Evolutionary conservation across 2,113 vertebrate genomes (phyloP).

Genomic region (Malaclemys terrapin): DNA sequence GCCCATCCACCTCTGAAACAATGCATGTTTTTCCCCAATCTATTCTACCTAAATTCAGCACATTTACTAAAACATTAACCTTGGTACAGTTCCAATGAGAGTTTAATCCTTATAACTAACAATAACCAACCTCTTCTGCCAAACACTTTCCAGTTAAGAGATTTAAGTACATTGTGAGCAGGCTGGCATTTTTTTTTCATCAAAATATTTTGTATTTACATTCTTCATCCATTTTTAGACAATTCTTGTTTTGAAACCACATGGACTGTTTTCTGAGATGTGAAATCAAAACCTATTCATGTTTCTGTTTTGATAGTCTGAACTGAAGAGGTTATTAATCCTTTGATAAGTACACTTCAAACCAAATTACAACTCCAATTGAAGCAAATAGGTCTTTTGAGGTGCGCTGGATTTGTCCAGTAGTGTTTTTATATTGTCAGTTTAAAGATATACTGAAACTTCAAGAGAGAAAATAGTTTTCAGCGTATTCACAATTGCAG

Average conservation of each 20-base stretch:
- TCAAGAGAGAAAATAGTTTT: neutral
- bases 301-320: neutral
- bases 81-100: neutral
- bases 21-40: neutral
- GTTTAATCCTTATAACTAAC: neutral
- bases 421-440: neutral
- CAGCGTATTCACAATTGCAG: rapidly evolving
- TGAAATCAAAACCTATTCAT: neutral
- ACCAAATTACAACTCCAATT: neutral
- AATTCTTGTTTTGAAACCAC: neutral
- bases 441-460: neutral
- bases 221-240: neutral
- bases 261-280: neutral
- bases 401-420: neutral
- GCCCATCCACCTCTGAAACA: neutral
- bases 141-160: neutral
- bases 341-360: neutral
- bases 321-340: neutral
- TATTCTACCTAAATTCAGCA: neutral
- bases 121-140: neutral
- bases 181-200: rapidly evolving
- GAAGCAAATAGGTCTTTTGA: neutral
- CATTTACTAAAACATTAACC: neutral
- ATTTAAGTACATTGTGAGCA: neutral
- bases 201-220: neutral